A percentile compares a stretch with the other conserved stretches of the same genome.
Evolutionary conservation across 2,113 vertebrate species (phyloP).

Genomic region (Trematocara nigrifrons): DNA sequence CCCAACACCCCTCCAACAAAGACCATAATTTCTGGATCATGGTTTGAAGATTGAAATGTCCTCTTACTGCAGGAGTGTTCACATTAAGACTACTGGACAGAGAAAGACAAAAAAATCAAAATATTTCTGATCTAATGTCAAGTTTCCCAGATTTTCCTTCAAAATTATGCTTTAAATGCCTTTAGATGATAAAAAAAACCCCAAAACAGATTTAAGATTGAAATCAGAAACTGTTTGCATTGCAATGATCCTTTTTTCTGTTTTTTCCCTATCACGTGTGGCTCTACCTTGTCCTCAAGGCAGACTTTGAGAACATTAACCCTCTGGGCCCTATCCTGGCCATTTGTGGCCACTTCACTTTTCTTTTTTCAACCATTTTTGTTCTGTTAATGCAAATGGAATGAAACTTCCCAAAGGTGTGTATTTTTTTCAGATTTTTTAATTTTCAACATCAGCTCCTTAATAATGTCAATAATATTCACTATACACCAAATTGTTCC

Average conservation of each 20-base stretch:
- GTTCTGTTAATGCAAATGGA: too few relatives aligned
- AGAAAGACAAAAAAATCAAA: background rate
- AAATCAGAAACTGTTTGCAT: background rate
- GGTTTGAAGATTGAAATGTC: background rate
- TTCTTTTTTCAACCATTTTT: too few relatives aligned
- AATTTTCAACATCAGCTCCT: too few relatives aligned
- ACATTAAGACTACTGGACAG: background rate
- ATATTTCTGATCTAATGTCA: background rate
- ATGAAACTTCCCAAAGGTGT: too few relatives aligned
- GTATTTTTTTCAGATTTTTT: too few relatives aligned
- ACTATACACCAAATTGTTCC: too few relatives aligned
- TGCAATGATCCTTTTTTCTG: background rate
- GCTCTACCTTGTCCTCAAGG: background rate
- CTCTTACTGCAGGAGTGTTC: background rate
- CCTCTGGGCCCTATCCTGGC: too few relatives aligned
- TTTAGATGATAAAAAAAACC: background rate
- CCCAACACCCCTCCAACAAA: background rate
- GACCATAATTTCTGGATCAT: background rate
- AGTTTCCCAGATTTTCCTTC: background rate
- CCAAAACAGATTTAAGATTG: background rate
- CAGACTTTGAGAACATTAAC: background rate
- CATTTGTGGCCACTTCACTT: too few relatives aligned
- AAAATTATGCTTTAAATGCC: background rate
- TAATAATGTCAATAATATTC: too few relatives aligned
- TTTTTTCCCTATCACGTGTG: background rate